phyloP scores from a whole-genome alignment of 1,140 invertebrate species.

The Mactra quadrangularis region DNA sequence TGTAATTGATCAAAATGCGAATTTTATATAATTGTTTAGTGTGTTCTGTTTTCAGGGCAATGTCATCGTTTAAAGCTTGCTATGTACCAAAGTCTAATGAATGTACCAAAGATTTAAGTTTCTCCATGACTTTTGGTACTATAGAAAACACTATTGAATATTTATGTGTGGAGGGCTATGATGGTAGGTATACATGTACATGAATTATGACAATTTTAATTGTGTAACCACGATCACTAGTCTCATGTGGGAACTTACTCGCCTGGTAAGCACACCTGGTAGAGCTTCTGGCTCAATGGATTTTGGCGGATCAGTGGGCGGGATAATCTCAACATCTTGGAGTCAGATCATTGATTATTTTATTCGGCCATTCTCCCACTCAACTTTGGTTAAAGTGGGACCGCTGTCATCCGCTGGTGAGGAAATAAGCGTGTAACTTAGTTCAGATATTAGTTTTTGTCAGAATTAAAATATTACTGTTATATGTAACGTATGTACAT shows the following conservation, averaged over 20 bases:
- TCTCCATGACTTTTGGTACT: constrained; percentile 50
- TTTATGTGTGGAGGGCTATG: constrained; percentile 48
- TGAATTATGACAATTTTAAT: background rate
- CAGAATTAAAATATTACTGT: no score
- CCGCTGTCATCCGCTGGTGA: no score
- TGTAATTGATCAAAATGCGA: no score
- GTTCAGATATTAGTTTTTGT: no score
- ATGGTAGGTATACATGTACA: constrained; percentile 2
- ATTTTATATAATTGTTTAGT: no score
- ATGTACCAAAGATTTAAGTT: constrained; percentile 34
- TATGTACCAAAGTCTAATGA: constrained; percentile 38
- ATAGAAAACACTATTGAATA: constrained; percentile 52
- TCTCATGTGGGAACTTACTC: background rate
- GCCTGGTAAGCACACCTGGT: background rate
- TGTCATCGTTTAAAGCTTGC: constrained; percentile 37
- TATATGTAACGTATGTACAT: no score
- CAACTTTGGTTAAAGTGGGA: no score
- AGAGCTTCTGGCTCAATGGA: background rate
- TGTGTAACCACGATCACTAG: background rate
- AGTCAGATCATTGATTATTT: background rate
- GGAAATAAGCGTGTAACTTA: no score
- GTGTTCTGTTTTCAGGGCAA: constrained; percentile 13
- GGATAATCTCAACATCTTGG: background rate
- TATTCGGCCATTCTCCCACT: background rate
- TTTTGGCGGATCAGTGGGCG: background rate